A percentile compares a stretch with the other conserved stretches of the same genome.
phyloP scores from a whole-genome alignment of 2,113 vertebrate genomes.

The Phaethon lepturus region DNA sequence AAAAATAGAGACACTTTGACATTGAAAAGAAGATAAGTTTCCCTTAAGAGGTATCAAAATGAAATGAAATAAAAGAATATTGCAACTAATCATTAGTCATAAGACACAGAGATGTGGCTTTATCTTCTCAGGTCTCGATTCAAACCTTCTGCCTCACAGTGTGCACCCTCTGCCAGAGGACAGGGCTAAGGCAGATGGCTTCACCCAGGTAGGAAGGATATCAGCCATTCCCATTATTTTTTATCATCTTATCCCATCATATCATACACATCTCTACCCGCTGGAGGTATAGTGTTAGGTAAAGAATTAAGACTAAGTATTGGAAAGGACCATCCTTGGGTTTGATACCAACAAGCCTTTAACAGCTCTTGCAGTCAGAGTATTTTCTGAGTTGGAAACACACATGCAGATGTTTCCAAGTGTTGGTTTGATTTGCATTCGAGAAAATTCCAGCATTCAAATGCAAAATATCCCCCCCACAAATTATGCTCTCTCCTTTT shows the following conservation, averaged over 20 bases:
- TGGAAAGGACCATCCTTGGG: not conserved
- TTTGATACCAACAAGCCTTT: not conserved
- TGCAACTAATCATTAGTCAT: not conserved
- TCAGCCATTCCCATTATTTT: not conserved
- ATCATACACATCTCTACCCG: not conserved
- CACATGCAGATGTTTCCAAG: not conserved
- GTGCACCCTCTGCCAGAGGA: not conserved
- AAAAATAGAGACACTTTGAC: not conserved
- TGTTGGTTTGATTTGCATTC: not conserved
- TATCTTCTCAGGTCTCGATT: not conserved
- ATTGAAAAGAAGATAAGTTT: not conserved
- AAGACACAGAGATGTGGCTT: not conserved
- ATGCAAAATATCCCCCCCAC: not conserved
- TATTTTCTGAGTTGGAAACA: not conserved
- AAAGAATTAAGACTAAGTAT: not conserved
- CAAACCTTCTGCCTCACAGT: not conserved
- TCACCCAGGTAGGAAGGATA: not conserved
- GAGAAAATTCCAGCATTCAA: slow-evolving; percentile 2
- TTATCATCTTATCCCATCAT: not conserved
- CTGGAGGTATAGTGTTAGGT: not conserved
- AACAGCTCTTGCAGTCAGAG: not conserved
- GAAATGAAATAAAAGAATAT: not conserved
- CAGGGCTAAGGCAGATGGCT: not conserved
- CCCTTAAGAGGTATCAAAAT: not conserved
- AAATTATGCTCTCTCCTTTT: not conserved